A percentile compares a stretch with the other conserved stretches of the same genome.
These are phyloP conservation scores for Heliconius cydno DNA, from an alignment of 2,888 invertebrate genomes.

Conservation along the genomic window DNA sequence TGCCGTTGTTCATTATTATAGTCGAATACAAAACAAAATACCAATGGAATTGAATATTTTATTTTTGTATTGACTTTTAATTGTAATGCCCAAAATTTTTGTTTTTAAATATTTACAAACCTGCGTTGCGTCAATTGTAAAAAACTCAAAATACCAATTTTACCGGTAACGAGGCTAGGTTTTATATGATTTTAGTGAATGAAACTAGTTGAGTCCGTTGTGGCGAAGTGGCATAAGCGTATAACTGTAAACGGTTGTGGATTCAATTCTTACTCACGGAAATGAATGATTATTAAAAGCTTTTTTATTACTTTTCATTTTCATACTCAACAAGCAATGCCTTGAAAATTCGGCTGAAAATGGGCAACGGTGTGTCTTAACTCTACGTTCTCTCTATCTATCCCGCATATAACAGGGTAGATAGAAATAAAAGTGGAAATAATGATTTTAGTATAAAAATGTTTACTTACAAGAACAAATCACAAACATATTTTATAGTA, in stretches of 20 bases:
- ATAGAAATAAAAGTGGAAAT: too few relatives aligned
- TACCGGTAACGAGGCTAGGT: neutral
- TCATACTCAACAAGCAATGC: too few relatives aligned
- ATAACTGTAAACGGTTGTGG: too few relatives aligned
- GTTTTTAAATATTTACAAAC: neutral
- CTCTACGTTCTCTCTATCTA: too few relatives aligned
- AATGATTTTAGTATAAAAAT: too few relatives aligned
- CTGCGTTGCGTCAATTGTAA: neutral
- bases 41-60: neutral
- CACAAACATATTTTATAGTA: neutral
- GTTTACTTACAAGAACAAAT: neutral
- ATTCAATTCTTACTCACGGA: too few relatives aligned
- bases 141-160: neutral
- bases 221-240: too few relatives aligned
- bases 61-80: neutral
- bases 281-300: too few relatives aligned
- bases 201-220: neutral
- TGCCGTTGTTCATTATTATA: slow-evolving; percentile 4
- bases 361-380: too few relatives aligned
- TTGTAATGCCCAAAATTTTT: neutral
- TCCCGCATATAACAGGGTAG: too few relatives aligned
- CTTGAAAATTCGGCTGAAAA: too few relatives aligned
- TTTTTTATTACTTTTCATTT: too few relatives aligned
- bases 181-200: neutral
- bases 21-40: neutral